These are phyloP conservation scores for Ptychochromis oligacanthus DNA, from an alignment of 2,113 vertebrate genomes.

Conservation along the genomic window DNA sequence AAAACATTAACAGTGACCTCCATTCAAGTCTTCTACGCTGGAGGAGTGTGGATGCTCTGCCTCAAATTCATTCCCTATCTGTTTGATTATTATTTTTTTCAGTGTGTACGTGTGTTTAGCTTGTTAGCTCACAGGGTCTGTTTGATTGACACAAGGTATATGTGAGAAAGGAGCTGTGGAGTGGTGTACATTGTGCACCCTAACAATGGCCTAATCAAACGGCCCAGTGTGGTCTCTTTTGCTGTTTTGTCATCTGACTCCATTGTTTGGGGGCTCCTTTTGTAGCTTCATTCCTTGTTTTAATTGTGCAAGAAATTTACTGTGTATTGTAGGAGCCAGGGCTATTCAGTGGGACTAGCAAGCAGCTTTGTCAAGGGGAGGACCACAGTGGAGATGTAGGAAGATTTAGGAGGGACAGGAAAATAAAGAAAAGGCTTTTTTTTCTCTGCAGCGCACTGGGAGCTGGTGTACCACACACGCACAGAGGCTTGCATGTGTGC, in stretches of 20 bases:
- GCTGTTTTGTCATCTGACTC: slow-evolving; percentile 79
- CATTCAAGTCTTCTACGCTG: neutral
- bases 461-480: slow-evolving; percentile 60
- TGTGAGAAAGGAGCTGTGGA: slow-evolving; percentile 74
- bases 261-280: slow-evolving; percentile 78
- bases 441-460: slow-evolving; percentile 55
- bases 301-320: slow-evolving; percentile 82
- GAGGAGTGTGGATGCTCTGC: neutral
- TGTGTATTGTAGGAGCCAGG: slow-evolving; percentile 80
- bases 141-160: slow-evolving; percentile 75
- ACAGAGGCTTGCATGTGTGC: slow-evolving; percentile 68
- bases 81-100: slow-evolving; percentile 26
- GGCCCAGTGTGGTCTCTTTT: slow-evolving; percentile 77
- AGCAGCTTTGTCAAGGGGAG: slow-evolving; percentile 76
- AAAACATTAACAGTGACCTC: slow-evolving; percentile 22
- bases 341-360: slow-evolving; percentile 76
- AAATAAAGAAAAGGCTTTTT: slow-evolving; percentile 71
- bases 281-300: slow-evolving; percentile 79
- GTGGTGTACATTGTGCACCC: slow-evolving; percentile 74
- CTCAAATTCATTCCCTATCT: slow-evolving; percentile 28
- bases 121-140: slow-evolving; percentile 54
- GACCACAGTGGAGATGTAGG: slow-evolving; percentile 70
- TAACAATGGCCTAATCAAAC: slow-evolving; percentile 79
- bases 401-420: slow-evolving; percentile 79
- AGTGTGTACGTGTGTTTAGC: slow-evolving; percentile 49